phyloP scores from a whole-genome alignment of 2,113 vertebrate species.

The Sinocyclocheilus anshuiensis region DNA sequence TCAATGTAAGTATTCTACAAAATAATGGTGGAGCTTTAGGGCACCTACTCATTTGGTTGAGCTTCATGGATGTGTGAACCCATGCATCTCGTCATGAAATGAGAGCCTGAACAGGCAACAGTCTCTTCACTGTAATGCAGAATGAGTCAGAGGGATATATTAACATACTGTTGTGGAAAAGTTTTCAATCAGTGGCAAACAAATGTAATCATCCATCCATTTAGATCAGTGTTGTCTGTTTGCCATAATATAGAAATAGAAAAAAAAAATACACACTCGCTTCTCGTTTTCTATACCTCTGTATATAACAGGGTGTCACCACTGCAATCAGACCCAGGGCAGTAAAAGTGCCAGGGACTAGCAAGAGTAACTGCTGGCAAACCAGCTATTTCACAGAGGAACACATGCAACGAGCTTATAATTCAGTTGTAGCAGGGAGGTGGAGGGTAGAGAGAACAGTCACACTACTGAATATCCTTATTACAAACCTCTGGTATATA shows the following conservation, averaged over 20 bases:
- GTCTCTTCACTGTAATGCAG: background rate
- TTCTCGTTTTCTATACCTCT: constrained; percentile 5
- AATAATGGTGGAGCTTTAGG: constrained; percentile 32
- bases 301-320: constrained; percentile 32
- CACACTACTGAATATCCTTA: background rate
- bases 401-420: background rate
- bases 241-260: background rate
- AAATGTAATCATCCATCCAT: constrained; percentile 2
- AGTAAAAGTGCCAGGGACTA: constrained; percentile 36
- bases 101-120: background rate
- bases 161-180: background rate
- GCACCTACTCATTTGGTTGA: constrained; percentile 31
- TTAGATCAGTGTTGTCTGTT: background rate
- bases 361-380: constrained; percentile 28
- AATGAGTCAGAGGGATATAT: constrained; percentile 33
- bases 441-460: background rate
- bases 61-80: constrained; percentile 22
- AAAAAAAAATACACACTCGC: background rate
- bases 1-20: constrained; percentile 15
- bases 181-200: background rate
- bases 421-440: constrained; percentile 12
- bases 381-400: constrained; percentile 19
- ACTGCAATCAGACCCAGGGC: constrained; percentile 29
- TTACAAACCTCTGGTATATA: background rate
- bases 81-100: constrained; percentile 20